phyloP scores from a whole-genome alignment of 1,140 invertebrate species.

The Palaemon carinicauda region DNA sequence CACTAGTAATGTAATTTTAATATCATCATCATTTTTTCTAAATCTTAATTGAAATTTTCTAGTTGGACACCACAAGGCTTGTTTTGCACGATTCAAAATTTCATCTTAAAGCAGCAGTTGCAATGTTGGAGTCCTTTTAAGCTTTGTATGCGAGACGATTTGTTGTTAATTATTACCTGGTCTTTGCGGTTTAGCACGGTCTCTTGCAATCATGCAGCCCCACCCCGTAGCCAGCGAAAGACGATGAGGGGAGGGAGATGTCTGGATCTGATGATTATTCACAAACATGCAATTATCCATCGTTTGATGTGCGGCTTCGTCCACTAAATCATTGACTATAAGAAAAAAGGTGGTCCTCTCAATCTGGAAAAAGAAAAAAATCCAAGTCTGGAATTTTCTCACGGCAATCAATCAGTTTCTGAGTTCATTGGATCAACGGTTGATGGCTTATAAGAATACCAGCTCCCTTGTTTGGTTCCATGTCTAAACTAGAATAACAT shows the following conservation, averaged over 20 bases:
- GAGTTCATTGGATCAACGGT: conserved; percentile 20
- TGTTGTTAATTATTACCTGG: no score
- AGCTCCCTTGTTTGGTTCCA: conserved; percentile 7
- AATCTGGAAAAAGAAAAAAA: conserved; percentile 22
- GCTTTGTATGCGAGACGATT: no score
- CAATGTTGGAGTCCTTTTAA: no score
- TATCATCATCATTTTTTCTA: no score
- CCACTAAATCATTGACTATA: conserved; percentile 25
- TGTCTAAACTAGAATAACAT: conserved; percentile 7
- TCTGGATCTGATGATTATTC: conserved; percentile 30
- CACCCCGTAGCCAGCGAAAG: no score
- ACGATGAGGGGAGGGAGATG: conserved; percentile 13
- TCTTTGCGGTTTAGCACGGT: no score
- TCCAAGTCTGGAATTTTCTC: conserved; percentile 33
- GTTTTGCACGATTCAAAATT: no score
- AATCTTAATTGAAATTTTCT: no score
- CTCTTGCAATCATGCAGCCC: no score
- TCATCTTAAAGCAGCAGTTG: no score
- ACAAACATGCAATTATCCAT: not conserved
- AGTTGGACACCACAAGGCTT: no score
- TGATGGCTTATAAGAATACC: not conserved
- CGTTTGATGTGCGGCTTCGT: conserved; percentile 13
- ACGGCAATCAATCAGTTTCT: conserved; percentile 28
- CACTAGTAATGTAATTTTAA: no score
- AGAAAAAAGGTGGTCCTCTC: not conserved